phyloP scores from a whole-genome alignment of 2,888 invertebrate genomes.

The Aporophyla nigra region DNA sequence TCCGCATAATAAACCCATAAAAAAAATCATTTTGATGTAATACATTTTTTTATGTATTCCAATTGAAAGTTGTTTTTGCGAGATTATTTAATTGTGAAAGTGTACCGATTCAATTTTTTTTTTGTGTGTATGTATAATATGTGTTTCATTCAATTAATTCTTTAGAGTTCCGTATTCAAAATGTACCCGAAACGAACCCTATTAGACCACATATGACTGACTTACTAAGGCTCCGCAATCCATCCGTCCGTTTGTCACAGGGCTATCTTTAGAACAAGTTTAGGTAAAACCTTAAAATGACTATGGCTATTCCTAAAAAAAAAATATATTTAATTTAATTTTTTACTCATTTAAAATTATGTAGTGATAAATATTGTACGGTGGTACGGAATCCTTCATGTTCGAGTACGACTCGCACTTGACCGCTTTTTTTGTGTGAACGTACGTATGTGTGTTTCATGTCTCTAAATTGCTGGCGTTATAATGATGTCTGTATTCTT shows the following conservation, averaged over 20 bases:
- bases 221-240: neutral
- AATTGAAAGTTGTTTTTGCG: slow-evolving; percentile 39
- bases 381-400: no score
- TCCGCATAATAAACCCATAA: slow-evolving; percentile 38
- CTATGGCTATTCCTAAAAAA: no score
- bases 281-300: no score
- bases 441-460: slow-evolving; percentile 7
- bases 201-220: neutral
- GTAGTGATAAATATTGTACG: neutral
- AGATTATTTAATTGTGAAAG: slow-evolving; percentile 40
- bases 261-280: no score
- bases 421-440: slow-evolving; percentile 5
- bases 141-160: slow-evolving; percentile 4
- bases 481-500: slow-evolving; percentile 44
- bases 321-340: no score
- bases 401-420: neutral
- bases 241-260: neutral
- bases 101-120: slow-evolving; percentile 24
- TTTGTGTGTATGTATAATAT: neutral
- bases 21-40: slow-evolving; percentile 30
- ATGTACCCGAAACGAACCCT: neutral
- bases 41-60: slow-evolving; percentile 31
- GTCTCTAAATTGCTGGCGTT: slow-evolving; percentile 30
- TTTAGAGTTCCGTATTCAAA: neutral
- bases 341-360: neutral